Percentiles rank a stretch among this genome's conserved stretches.
Conservation (phyloP, 2,888 invertebrate genomes). For the Andrena marginata region DNA sequence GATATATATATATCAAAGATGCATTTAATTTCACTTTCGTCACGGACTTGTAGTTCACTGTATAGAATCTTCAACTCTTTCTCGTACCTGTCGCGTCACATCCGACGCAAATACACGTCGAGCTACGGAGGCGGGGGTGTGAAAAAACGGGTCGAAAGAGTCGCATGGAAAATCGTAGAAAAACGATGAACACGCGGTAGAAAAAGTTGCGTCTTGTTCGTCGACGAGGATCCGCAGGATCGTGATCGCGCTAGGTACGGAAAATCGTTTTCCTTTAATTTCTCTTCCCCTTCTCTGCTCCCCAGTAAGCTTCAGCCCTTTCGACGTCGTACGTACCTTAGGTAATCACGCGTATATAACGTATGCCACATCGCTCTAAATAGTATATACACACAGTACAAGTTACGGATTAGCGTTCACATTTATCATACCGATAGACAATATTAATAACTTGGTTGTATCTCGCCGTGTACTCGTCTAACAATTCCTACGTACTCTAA, state of each 20-base stretch:
- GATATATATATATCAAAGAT: constrained; percentile 26
- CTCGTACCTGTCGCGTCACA: constrained; percentile 45
- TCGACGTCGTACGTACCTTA: constrained; percentile 49
- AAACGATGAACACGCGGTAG: constrained; percentile 53
- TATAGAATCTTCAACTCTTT: constrained; percentile 22
- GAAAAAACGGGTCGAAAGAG: constrained; percentile 40
- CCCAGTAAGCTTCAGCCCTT: not conserved
- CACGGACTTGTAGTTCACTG: constrained; percentile 40
- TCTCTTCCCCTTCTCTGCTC: not conserved
- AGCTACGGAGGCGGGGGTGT: not conserved
- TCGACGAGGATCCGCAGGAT: not conserved
- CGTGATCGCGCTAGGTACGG: constrained; percentile 39
- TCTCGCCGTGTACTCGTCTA: constrained; percentile 68
- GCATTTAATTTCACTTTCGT: constrained; percentile 52
- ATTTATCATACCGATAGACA: constrained; percentile 75
- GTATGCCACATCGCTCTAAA: constrained; percentile 61
- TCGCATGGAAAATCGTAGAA: constrained; percentile 59
- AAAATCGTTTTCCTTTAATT: not conserved
- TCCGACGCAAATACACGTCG: not conserved
- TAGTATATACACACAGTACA: constrained; percentile 72
- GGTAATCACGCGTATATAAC: constrained; percentile 62
- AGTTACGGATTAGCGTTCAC: constrained; percentile 72
- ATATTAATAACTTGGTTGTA: constrained; percentile 66
- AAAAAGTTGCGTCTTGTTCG: constrained; percentile 32
- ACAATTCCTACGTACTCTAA: constrained; percentile 75